phyloP scores from a whole-genome alignment of 2,113 vertebrate genomes.

The Felis chaus region DNA sequence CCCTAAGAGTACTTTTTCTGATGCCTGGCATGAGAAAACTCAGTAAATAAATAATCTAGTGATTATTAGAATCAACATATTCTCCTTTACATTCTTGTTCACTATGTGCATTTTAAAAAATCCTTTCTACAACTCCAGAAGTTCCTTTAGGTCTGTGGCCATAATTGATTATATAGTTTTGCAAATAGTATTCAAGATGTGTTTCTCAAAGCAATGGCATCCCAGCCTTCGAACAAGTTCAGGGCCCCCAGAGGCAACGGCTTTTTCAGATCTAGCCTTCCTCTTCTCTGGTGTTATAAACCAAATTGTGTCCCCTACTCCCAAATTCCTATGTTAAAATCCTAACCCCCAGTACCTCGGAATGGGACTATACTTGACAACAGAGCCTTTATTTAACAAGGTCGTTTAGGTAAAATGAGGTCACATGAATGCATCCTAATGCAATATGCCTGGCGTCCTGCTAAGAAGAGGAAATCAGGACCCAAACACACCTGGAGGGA shows the following conservation, averaged over 20 bases:
- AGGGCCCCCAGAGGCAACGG: background rate
- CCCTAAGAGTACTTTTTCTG: background rate
- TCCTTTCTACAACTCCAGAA: background rate
- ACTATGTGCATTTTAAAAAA: background rate
- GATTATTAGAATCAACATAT: background rate
- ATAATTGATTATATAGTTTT: background rate
- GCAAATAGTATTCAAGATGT: background rate
- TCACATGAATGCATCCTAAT: background rate
- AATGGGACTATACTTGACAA: background rate
- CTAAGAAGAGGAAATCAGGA: background rate
- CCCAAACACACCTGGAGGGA: background rate
- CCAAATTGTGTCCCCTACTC: background rate
- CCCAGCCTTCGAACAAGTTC: background rate
- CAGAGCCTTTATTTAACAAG: background rate
- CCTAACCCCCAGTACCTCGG: background rate
- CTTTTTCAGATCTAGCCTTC: background rate
- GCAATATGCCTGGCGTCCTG: background rate
- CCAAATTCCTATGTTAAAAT: background rate
- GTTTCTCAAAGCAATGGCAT: background rate
- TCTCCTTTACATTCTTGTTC: background rate
- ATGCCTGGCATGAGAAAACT: background rate
- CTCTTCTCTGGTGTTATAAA: background rate
- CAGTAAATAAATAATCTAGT: background rate
- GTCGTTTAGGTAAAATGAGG: background rate
- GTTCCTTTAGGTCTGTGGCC: background rate